These are phyloP conservation scores for Latheticus oryzae DNA, from an alignment of 2,888 invertebrate genomes.

Conservation along the genomic window DNA sequence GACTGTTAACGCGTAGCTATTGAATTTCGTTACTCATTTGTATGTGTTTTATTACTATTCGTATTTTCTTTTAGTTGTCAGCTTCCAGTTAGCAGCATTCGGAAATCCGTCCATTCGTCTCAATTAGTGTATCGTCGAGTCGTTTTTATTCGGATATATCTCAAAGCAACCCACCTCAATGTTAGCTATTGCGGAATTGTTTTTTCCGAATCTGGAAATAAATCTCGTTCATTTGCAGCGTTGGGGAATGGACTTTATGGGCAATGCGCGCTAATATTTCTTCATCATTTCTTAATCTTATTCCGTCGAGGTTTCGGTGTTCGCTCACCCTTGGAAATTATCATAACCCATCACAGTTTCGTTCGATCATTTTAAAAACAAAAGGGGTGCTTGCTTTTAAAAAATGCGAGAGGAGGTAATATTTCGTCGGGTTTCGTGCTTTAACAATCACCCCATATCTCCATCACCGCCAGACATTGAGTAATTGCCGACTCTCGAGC, in stretches of 20 bases:
- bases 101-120: slow-evolving; percentile 24
- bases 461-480: slow-evolving; percentile 53
- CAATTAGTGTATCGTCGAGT: slow-evolving; percentile 38
- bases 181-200: slow-evolving; percentile 35
- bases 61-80: slow-evolving; percentile 1
- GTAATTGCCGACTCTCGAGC: slow-evolving; percentile 59
- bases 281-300: slow-evolving; percentile 54
- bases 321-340: slow-evolving; percentile 38
- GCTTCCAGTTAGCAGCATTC: slow-evolving; percentile 6
- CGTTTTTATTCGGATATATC: slow-evolving; percentile 32
- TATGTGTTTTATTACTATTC: background rate
- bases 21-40: background rate
- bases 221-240: slow-evolving; percentile 46
- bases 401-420: slow-evolving; percentile 24
- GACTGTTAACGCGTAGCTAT: too few species aligned
- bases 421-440: slow-evolving; percentile 30
- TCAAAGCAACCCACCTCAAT: slow-evolving; percentile 32
- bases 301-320: slow-evolving; percentile 40
- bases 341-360: slow-evolving; percentile 30
- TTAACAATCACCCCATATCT: slow-evolving; percentile 37
- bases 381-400: slow-evolving; percentile 13
- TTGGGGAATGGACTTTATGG: slow-evolving; percentile 47
- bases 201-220: slow-evolving; percentile 43
- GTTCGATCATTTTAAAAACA: slow-evolving; percentile 31
- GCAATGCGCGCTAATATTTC: slow-evolving; percentile 48